Conservation (phyloP, 2,113 vertebrate species). For the Equus quagga region DNA sequence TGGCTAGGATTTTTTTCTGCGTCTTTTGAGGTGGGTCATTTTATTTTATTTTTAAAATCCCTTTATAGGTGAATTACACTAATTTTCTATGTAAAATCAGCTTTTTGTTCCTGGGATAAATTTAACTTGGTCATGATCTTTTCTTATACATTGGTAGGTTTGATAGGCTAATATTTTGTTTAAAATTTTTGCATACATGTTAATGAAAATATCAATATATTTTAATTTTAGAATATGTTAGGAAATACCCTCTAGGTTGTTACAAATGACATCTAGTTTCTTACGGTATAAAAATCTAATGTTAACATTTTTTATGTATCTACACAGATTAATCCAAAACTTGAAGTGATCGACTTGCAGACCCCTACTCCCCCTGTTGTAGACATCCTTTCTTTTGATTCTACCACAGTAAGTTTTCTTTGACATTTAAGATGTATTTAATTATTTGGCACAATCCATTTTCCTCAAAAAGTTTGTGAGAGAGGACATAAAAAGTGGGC, state of each 20-base stretch:
- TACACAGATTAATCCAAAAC: constrained; percentile 90
- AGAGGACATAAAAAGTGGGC: background rate
- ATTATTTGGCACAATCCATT: background rate
- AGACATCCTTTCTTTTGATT: constrained; percentile 84
- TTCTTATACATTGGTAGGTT: background rate
- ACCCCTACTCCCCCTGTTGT: constrained; percentile 88
- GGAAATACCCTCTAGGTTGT: background rate
- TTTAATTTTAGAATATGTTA: constrained; percentile 46
- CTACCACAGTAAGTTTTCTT: constrained; percentile 84
- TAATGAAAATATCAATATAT: constrained; percentile 9
- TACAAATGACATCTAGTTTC: constrained; percentile 4
- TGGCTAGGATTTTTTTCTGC: constrained; percentile 71
- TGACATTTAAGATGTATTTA: background rate
- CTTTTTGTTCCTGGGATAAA: constrained; percentile 14
- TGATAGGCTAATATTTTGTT: constrained; percentile 22
- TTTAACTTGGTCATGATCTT: background rate
- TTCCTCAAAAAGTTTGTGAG: constrained; percentile 15
- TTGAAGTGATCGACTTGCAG: constrained; percentile 89
- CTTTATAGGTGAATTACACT: constrained; percentile 15
- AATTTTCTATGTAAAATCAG: constrained; percentile 49
- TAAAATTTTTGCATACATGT: background rate
- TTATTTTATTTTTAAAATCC: constrained; percentile 61
- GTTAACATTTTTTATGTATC: constrained; percentile 30
- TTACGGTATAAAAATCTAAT: constrained; percentile 38
- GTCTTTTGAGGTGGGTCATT: constrained; percentile 71